Percentiles rank a stretch among this genome's conserved stretches.
Conservation (phyloP, 2,888 invertebrate species). For the Leucoptera coffeella region DNA sequence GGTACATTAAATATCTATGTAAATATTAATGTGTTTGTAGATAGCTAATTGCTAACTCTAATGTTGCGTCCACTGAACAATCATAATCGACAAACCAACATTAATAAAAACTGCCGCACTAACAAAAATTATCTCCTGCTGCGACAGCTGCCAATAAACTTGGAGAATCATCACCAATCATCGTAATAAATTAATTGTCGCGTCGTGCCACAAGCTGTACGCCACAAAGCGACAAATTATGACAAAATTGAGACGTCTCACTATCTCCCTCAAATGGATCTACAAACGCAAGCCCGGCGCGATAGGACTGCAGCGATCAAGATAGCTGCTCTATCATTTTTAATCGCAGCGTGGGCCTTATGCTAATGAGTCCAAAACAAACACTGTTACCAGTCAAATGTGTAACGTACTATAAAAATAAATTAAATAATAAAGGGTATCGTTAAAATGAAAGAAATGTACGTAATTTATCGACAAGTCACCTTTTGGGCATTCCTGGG, state of each 20-base stretch:
- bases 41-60: no score
- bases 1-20: no score
- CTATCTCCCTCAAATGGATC: conserved; percentile 42
- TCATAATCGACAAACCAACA: conserved; percentile 39
- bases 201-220: conserved; percentile 39
- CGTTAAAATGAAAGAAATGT: conserved; percentile 53
- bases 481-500: conserved; percentile 50
- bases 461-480: conserved; percentile 51
- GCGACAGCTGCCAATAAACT: conserved; percentile 32
- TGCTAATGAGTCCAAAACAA: conserved; percentile 52
- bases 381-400: conserved; percentile 50
- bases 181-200: conserved; percentile 49
- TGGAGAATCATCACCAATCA: conserved; percentile 34
- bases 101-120: conserved; percentile 46
- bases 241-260: conserved; percentile 45
- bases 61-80: no score
- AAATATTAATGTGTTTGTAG: no score
- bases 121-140: conserved; percentile 41
- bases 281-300: no score
- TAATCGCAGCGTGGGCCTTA: conserved; percentile 38
- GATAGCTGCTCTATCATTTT: conserved; percentile 25
- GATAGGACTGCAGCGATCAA: no score
- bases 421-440: conserved; percentile 53
- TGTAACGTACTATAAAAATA: conserved; percentile 52
- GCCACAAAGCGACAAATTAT: conserved; percentile 42